These are phyloP conservation scores for Circaetus gallicus DNA, from an alignment of 2,113 vertebrate species.

Conservation along the genomic window DNA sequence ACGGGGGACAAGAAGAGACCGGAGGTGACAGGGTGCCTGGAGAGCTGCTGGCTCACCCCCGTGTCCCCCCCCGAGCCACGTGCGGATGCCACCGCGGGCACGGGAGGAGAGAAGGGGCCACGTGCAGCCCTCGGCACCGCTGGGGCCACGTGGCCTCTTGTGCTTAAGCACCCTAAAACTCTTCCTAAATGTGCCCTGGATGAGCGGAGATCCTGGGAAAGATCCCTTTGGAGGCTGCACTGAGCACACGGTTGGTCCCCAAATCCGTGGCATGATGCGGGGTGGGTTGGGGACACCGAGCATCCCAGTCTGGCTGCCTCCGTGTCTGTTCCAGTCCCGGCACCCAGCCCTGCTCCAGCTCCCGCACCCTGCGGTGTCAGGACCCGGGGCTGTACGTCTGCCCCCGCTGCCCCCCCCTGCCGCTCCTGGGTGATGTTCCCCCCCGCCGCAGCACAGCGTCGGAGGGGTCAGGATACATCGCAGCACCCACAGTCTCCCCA, in stretches of 20 bases:
- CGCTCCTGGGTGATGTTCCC: fast-evolving
- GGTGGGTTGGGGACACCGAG: too few relatives aligned
- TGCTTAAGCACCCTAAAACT: background rate
- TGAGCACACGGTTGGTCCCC: background rate
- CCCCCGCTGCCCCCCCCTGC: fast-evolving
- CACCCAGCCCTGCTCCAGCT: background rate
- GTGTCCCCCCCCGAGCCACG: background rate
- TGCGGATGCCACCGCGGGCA: background rate
- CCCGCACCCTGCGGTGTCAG: fast-evolving
- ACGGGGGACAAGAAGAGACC: fast-evolving
- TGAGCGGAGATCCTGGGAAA: background rate
- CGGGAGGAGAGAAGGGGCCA: background rate
- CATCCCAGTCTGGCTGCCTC: fast-evolving
- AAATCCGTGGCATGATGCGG: fast-evolving
- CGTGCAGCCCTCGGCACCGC: background rate
- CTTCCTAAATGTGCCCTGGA: background rate
- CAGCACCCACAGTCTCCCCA: too few relatives aligned
- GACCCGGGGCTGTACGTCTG: background rate
- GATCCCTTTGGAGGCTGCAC: background rate
- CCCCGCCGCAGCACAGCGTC: too few relatives aligned
- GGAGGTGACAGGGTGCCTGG: fast-evolving
- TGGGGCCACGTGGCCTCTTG: background rate
- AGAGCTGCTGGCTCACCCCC: background rate
- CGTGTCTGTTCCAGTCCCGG: background rate
- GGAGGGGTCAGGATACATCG: too few relatives aligned